phyloP scores from a whole-genome alignment of 2,888 invertebrate species.

The Merodon equestris region DNA sequence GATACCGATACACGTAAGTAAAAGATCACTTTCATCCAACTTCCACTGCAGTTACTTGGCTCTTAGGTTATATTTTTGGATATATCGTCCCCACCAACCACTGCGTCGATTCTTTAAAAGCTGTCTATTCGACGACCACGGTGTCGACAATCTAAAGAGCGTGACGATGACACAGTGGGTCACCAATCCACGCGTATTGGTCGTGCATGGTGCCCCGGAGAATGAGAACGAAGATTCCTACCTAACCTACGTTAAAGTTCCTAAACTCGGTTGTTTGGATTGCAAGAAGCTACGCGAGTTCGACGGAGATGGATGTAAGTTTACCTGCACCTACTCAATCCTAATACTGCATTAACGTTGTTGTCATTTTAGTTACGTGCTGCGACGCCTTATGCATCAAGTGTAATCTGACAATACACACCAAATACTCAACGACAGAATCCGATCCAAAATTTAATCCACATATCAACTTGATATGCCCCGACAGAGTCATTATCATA shows the following conservation, averaged over 20 bases:
- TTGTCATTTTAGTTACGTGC: constrained; percentile 79
- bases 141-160: constrained; percentile 82
- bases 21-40: background rate
- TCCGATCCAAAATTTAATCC: constrained; percentile 89
- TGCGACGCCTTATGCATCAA: constrained; percentile 88
- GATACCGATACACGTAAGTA: constrained; percentile 83
- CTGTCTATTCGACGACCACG: constrained; percentile 82
- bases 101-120: constrained; percentile 80
- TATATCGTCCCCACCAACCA: constrained; percentile 77
- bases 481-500: constrained; percentile 88
- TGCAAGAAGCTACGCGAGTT: constrained; percentile 80
- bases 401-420: constrained; percentile 95
- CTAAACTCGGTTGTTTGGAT: constrained; percentile 83
- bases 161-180: constrained; percentile 84
- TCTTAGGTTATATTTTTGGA: constrained; percentile 78
- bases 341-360: constrained; percentile 68
- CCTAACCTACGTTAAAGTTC: constrained; percentile 80
- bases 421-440: constrained; percentile 93
- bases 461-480: constrained; percentile 84
- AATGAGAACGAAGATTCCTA: constrained; percentile 79
- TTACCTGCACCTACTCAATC: constrained; percentile 71
- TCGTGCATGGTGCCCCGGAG: constrained; percentile 81
- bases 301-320: constrained; percentile 78
- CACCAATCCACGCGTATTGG: constrained; percentile 81
- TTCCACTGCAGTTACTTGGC: background rate